Conservation (phyloP, 1,140 invertebrate genomes). For the Sycobia sp. region DNA sequence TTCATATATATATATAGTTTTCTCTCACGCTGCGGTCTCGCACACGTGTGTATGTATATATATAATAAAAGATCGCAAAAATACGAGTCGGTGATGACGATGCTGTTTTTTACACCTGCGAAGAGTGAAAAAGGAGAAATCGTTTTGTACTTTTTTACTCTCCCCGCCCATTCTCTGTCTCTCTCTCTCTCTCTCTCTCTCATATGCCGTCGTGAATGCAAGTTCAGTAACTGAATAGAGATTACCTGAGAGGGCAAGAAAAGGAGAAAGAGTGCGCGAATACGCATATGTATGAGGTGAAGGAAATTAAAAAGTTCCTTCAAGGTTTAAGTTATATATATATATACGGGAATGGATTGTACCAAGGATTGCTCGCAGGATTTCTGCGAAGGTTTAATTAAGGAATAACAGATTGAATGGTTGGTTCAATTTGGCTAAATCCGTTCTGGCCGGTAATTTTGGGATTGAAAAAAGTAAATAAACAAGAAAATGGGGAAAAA, state of each 20-base stretch:
- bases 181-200: neutral
- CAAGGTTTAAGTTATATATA: no score
- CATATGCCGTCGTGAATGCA: neutral
- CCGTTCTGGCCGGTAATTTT: no score
- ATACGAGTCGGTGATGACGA: conserved; percentile 35
- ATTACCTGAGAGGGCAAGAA: neutral
- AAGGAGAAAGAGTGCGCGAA: neutral
- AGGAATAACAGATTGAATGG: neutral
- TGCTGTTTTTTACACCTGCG: conserved; percentile 40
- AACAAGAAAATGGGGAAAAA: no score
- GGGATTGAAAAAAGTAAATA: no score
- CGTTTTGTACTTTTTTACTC: neutral
- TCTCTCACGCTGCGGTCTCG: neutral
- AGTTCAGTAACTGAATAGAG: neutral
- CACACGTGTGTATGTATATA: no score
- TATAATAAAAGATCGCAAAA: no score
- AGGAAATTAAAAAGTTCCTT: no score
- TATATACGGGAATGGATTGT: no score
- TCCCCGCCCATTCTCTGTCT: neutral
- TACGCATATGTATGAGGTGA: no score
- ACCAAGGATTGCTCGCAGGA: no score
- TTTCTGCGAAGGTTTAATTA: conserved; percentile 16
- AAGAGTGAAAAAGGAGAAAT: neutral
- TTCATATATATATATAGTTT: no score
- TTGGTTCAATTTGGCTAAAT: no score